A percentile compares a stretch with the other conserved stretches of the same genome.
phyloP scores from a whole-genome alignment of 92 coral and sea anemone species.

The Diadumene lineata region DNA sequence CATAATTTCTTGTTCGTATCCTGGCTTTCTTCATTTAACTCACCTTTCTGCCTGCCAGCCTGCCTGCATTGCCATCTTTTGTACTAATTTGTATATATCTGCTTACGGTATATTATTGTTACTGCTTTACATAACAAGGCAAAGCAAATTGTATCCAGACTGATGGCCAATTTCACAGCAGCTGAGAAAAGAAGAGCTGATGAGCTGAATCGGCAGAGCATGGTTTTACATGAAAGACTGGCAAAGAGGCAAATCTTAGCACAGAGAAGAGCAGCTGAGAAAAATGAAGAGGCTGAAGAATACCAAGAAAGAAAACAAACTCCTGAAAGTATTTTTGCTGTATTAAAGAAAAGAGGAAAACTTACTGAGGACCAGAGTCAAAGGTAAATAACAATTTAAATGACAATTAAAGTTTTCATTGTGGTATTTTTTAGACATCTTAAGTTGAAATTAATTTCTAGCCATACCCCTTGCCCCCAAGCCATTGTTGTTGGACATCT shows the following conservation, averaged over 20 bases:
- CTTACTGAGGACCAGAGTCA: constrained; percentile 68
- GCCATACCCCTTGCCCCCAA: too few species aligned
- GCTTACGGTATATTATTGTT: too few species aligned
- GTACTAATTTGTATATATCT: too few species aligned
- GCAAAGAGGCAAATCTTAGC: constrained; percentile 85
- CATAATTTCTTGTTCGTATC: too few species aligned
- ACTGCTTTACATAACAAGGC: constrained; percentile 43
- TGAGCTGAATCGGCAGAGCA: constrained; percentile 82
- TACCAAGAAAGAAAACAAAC: constrained; percentile 62
- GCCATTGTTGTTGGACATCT: too few species aligned
- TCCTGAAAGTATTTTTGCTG: constrained; percentile 65
- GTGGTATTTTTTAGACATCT: too few species aligned
- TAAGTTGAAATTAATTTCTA: too few species aligned
- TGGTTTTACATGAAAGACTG: constrained; percentile 91
- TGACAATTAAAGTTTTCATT: too few species aligned
- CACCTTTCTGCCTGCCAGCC: too few species aligned
- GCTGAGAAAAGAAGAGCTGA: constrained; percentile 80
- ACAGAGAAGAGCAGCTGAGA: constrained; percentile 71
- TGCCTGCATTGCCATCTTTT: too few species aligned
- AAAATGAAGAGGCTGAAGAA: constrained; percentile 87
- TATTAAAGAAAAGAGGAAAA: constrained; percentile 65
- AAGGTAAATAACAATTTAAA: constrained; percentile 39
- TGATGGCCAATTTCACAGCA: constrained; percentile 84
- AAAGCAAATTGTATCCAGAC: constrained; percentile 78
- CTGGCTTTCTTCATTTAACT: too few species aligned